These are phyloP conservation scores for Mamestra brassicae DNA, from an alignment of 2,888 invertebrate genomes.

Conservation along the genomic window DNA sequence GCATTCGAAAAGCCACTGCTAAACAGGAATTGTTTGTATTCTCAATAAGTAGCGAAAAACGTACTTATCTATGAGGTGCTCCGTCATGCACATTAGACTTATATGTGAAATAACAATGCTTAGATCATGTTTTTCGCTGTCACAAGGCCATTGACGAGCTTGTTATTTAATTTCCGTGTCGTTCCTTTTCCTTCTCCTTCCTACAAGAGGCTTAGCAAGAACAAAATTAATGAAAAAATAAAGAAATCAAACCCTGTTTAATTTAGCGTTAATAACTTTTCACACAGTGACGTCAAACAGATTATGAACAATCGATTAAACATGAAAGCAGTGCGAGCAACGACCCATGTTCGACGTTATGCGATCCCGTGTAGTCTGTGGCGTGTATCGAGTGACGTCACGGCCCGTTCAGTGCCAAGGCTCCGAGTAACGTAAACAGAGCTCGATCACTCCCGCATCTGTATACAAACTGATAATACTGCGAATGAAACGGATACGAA, in stretches of 20 bases:
- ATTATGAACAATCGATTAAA: slow-evolving; percentile 58
- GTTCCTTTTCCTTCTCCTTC: not conserved
- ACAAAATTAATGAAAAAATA: not conserved
- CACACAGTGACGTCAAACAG: slow-evolving; percentile 49
- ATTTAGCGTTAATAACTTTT: slow-evolving; percentile 36
- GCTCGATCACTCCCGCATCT: slow-evolving; percentile 76
- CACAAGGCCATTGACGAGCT: not conserved
- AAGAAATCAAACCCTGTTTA: slow-evolving; percentile 1
- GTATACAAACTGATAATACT: slow-evolving; percentile 75
- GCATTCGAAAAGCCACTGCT: not conserved
- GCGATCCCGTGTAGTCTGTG: slow-evolving; percentile 69
- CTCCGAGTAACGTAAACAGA: slow-evolving; percentile 77
- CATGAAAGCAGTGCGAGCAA: slow-evolving; percentile 60
- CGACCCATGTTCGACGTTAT: slow-evolving; percentile 70
- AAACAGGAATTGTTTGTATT: not conserved
- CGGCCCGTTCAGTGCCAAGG: slow-evolving; percentile 83
- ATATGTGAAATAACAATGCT: not conserved
- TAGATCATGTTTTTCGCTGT: not conserved
- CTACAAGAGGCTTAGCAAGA: not conserved
- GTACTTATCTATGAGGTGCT: not conserved
- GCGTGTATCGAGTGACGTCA: slow-evolving; percentile 77
- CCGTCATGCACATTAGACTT: not conserved
- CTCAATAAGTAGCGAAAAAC: not conserved
- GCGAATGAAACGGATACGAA: slow-evolving; percentile 56
- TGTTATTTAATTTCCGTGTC: not conserved